Percentiles rank a stretch among this genome's conserved stretches.
phyloP scores from a whole-genome alignment of 1,140 invertebrate species.

The Helicoverpa armigera region DNA sequence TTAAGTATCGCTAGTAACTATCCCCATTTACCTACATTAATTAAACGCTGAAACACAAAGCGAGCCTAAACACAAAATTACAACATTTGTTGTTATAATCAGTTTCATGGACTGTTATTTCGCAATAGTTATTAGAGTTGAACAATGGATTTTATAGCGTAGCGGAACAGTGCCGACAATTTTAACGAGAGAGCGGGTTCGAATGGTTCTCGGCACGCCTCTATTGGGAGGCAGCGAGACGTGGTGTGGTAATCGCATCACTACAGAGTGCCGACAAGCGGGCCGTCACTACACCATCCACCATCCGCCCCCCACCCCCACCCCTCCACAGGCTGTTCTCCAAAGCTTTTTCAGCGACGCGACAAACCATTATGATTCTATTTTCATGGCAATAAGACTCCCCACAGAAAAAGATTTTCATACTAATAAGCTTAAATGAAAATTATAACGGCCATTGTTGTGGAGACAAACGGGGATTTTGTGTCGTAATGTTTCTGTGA shows the following conservation, averaged over 20 bases:
- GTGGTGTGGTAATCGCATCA: slow-evolving; percentile 84
- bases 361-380: slow-evolving; percentile 83
- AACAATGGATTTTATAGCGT: slow-evolving; percentile 84
- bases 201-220: slow-evolving; percentile 70
- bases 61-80: slow-evolving; percentile 21
- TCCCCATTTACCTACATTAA: neutral
- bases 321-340: slow-evolving; percentile 56
- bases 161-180: slow-evolving; percentile 82
- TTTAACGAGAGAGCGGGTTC: slow-evolving; percentile 80
- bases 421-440: slow-evolving; percentile 73
- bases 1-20: neutral
- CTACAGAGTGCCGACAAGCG: slow-evolving; percentile 40
- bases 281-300: slow-evolving; percentile 46
- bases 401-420: slow-evolving; percentile 67
- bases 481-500: slow-evolving; percentile 10
- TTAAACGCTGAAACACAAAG: slow-evolving; percentile 15
- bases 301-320: slow-evolving; percentile 49
- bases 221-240: slow-evolving; percentile 74
- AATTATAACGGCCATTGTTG: slow-evolving; percentile 52
- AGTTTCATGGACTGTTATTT: slow-evolving; percentile 82
- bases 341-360: slow-evolving; percentile 77
- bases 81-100: slow-evolving; percentile 54
- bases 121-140: slow-evolving; percentile 84
- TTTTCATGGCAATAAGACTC: slow-evolving; percentile 73
- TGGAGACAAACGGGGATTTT: slow-evolving; percentile 1